These are phyloP conservation scores for Exocentrus adspersus DNA, from an alignment of 2,888 invertebrate species.

Conservation along the genomic window DNA sequence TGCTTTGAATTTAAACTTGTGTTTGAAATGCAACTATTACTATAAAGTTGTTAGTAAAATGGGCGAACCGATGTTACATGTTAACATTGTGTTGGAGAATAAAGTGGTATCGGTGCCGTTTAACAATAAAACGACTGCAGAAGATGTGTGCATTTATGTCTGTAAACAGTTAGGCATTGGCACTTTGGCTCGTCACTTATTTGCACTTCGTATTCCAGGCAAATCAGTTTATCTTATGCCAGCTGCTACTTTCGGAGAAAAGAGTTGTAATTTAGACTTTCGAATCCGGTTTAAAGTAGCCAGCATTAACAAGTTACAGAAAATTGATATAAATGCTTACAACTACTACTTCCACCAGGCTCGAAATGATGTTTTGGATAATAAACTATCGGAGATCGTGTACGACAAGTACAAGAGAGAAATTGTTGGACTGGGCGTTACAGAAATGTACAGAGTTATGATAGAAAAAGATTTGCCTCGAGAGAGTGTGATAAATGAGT, in stretches of 20 bases:
- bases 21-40: too few relatives aligned
- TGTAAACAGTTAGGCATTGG: conserved; percentile 79
- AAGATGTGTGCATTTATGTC: conserved; percentile 76
- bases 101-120: conserved; percentile 46
- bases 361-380: conserved; percentile 81
- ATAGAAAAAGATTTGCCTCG: conserved; percentile 76
- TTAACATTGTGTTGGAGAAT: conserved; percentile 41
- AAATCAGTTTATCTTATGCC: conserved; percentile 77
- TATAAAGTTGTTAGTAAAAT: conserved; percentile 25
- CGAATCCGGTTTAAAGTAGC: conserved; percentile 83
- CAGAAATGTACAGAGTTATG: conserved; percentile 87
- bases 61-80: conserved; percentile 32
- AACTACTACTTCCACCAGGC: conserved; percentile 90
- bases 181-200: conserved; percentile 80
- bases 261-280: conserved; percentile 71
- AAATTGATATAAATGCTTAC: conserved; percentile 79
- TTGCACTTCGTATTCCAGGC: conserved; percentile 75
- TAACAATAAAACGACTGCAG: conserved; percentile 66
- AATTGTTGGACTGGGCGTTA: conserved; percentile 84
- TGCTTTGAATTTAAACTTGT: too few relatives aligned
- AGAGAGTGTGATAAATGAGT: conserved; percentile 79
- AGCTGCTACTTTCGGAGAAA: conserved; percentile 66
- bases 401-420: conserved; percentile 82
- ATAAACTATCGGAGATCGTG: conserved; percentile 80
- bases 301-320: conserved; percentile 70